phyloP scores from a whole-genome alignment of 1,140 invertebrate genomes.

The Cherax quadricarinatus region DNA sequence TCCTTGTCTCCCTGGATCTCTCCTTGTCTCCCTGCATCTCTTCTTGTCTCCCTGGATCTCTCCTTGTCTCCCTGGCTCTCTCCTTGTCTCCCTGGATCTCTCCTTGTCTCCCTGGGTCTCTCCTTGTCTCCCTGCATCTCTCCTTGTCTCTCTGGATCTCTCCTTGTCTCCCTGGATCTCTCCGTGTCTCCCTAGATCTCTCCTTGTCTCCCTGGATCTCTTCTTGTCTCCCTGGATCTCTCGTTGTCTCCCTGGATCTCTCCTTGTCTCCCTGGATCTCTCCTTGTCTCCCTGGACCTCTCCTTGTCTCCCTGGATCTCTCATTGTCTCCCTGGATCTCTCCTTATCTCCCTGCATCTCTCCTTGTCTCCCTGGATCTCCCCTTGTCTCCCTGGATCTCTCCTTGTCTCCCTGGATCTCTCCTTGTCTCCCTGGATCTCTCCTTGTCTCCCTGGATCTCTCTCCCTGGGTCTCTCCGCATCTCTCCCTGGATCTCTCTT shows the following conservation, averaged over 20 bases:
- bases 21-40: too few species aligned
- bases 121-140: too few species aligned
- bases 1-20: too few species aligned
- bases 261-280: background rate
- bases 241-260: background rate
- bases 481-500: background rate
- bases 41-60: too few species aligned
- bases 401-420: background rate
- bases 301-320: background rate
- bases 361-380: background rate
- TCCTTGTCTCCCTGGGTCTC: too few species aligned
- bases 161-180: too few species aligned
- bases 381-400: background rate
- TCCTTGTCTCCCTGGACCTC: background rate
- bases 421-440: background rate
- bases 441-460: background rate
- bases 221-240: background rate
- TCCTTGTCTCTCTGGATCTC: too few species aligned
- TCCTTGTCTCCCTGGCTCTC: too few species aligned
- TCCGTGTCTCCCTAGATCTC: too few species aligned
- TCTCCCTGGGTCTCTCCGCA: background rate
- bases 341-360: background rate
- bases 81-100: too few species aligned
- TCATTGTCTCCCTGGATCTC: background rate
- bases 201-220: too few species aligned